Evolutionary conservation across 1,140 invertebrate species (phyloP).

Genomic region (Melanaphis sacchari): DNA sequence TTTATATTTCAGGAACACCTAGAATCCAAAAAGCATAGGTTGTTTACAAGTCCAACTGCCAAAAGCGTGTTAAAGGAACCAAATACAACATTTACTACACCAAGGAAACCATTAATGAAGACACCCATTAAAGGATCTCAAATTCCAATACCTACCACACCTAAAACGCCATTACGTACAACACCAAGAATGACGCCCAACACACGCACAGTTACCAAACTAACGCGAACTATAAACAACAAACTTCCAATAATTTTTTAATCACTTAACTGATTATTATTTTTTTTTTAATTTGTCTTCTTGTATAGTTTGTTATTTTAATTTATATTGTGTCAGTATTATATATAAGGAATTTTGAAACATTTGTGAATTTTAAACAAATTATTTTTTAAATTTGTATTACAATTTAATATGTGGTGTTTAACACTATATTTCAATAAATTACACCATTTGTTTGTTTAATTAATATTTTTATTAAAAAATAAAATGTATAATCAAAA

Average conservation of each 20-base stretch:
- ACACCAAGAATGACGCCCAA: slow-evolving; percentile 32
- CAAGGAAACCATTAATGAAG: slow-evolving; percentile 12
- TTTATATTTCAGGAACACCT: slow-evolving; percentile 48
- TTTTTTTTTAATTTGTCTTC: not conserved
- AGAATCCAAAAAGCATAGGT: slow-evolving; percentile 39
- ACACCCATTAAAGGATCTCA: slow-evolving; percentile 45
- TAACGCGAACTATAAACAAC: slow-evolving; percentile 45
- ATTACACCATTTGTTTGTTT: not conserved
- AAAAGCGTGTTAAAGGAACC: slow-evolving; percentile 26
- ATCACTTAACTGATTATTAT: not conserved
- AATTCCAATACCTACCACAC: slow-evolving; percentile 50
- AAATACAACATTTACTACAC: not conserved
- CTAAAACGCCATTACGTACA: slow-evolving; percentile 46
- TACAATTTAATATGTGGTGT: not conserved
- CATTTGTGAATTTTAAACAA: not conserved
- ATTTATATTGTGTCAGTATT: slow-evolving; percentile 39
- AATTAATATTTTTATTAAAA: slow-evolving; percentile 18
- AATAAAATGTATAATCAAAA: slow-evolving; percentile 27
- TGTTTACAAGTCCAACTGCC: slow-evolving; percentile 32
- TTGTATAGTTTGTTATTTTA: slow-evolving; percentile 17
- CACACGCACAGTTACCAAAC: slow-evolving; percentile 37
- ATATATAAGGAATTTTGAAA: not conserved
- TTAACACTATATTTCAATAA: not conserved
- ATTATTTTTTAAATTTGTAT: not conserved
- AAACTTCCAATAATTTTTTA: slow-evolving; percentile 54